Evolutionary conservation across 2,113 vertebrate species (phyloP), one percentile per base, ranked within the genome.

Genomic region (Zeus faber): DNA sequence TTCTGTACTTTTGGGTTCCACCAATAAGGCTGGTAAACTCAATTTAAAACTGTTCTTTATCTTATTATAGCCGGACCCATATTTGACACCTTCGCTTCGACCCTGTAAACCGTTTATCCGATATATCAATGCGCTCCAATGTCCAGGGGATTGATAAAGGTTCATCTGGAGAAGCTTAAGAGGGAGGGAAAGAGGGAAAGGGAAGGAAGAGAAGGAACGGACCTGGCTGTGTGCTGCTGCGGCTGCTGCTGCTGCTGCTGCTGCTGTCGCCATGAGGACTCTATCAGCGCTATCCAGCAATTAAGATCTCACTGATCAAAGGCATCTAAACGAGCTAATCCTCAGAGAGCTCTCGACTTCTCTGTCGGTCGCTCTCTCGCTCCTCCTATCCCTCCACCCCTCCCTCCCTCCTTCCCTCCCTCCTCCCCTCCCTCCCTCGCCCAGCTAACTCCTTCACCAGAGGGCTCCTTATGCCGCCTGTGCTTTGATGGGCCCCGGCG

Each of bases 271-370:
- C 54, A 54, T 65, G 64, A 74, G 62, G 68, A 76, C 66, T 82
- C 67, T 55, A 76, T 81, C 69, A 76, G 60, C 39, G 53, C 67
- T 65, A 50, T 58, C 58, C 67, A 23, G 80, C 72, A 83, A 83
- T 83, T 83, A 83, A 83, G 67, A 83, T 79, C 58, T 77, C 55
- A 49, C 67, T 74, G 82, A 83, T 85, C 81, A 87, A 83, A 87
- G 81, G 50, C 22, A 54, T 17, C 65, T 74, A 79, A 82, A 82
- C 68, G 74, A 79, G 66, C 62, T 79, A 76, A 85, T 83, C 80
- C 79, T 74, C 67, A 51, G 65, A 79, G 74, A 77, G 26, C 59
- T 9, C 8, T 58, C 49, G 52, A 50, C 58, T 22, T 16, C 11
- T 49, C 24, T 29, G 13, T 8, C 3, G 20, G 6, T 22, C 67